These are phyloP conservation scores for Limnephilus lunatus DNA, from an alignment of 2,888 invertebrate species.

Conservation along the genomic window DNA sequence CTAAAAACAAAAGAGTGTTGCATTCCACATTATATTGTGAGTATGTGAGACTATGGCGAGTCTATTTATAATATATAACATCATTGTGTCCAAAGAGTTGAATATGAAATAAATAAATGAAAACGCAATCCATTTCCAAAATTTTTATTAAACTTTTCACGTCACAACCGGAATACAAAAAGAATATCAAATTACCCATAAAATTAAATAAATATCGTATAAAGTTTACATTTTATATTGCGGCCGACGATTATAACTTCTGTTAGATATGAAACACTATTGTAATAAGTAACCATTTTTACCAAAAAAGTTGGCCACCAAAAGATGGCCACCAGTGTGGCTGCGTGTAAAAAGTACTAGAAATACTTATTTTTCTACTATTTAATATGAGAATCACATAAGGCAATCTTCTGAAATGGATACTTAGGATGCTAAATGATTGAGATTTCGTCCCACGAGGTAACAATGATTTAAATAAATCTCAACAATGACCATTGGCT, in stretches of 20 bases:
- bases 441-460: slow-evolving; percentile 46
- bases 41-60: too few species aligned
- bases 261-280: neutral
- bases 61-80: too few species aligned
- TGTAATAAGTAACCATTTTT: neutral
- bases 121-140: slow-evolving; percentile 9
- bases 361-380: neutral
- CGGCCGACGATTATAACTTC: neutral
- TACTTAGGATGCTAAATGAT: slow-evolving; percentile 33
- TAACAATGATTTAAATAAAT: slow-evolving; percentile 32
- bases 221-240: slow-evolving; percentile 28
- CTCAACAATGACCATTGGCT: slow-evolving; percentile 18
- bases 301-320: neutral
- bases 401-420: neutral
- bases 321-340: neutral
- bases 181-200: slow-evolving; percentile 53
- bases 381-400: slow-evolving; percentile 16
- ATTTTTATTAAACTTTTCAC: slow-evolving; percentile 55
- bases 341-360: slow-evolving; percentile 7
- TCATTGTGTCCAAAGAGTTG: too few species aligned
- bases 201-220: slow-evolving; percentile 51
- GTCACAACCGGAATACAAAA: slow-evolving; percentile 60
- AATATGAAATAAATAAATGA: slow-evolving; percentile 15
- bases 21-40: too few species aligned
- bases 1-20: too few species aligned